Conservation (phyloP, 2,888 invertebrate genomes). For the Carcina quercana region DNA sequence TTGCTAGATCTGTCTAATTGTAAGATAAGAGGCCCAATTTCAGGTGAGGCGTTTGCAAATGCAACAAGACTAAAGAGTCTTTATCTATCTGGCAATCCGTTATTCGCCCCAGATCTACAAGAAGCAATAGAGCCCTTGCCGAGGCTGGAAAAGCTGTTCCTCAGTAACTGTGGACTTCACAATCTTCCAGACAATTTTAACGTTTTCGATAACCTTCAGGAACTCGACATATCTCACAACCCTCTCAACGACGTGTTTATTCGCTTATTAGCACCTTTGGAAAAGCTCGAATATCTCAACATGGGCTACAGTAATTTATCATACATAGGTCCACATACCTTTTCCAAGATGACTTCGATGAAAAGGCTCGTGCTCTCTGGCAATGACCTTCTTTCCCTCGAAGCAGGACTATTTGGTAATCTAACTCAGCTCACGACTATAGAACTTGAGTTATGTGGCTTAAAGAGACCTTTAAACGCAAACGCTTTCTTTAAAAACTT, state of each 20-base stretch:
- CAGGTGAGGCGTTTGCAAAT: slow-evolving; percentile 80
- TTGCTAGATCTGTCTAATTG: slow-evolving; percentile 80
- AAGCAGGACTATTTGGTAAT: slow-evolving; percentile 79
- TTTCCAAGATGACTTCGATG: slow-evolving; percentile 80
- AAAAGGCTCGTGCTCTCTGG: slow-evolving; percentile 79
- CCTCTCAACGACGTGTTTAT: slow-evolving; percentile 81
- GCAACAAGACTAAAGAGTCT: slow-evolving; percentile 78
- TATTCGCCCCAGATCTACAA: slow-evolving; percentile 79
- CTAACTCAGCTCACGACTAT: slow-evolving; percentile 78
- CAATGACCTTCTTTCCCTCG: slow-evolving; percentile 78
- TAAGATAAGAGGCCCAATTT: slow-evolving; percentile 77
- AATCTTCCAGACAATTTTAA: slow-evolving; percentile 79
- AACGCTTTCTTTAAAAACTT: slow-evolving; percentile 79
- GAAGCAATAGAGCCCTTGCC: slow-evolving; percentile 78
- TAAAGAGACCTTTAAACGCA: slow-evolving; percentile 77
- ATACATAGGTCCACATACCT: slow-evolving; percentile 77
- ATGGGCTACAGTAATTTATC: slow-evolving; percentile 83
- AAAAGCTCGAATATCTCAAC: slow-evolving; percentile 79
- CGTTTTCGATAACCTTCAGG: slow-evolving; percentile 77
- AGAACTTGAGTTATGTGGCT: slow-evolving; percentile 80
- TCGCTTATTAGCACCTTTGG: slow-evolving; percentile 76
- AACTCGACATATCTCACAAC: slow-evolving; percentile 81
- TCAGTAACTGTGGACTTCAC: slow-evolving; percentile 79
- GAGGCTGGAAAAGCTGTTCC: slow-evolving; percentile 77
- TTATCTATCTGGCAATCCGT: slow-evolving; percentile 79